phyloP scores from a whole-genome alignment of 2,888 invertebrate species.

The Drosophila lutescens region DNA sequence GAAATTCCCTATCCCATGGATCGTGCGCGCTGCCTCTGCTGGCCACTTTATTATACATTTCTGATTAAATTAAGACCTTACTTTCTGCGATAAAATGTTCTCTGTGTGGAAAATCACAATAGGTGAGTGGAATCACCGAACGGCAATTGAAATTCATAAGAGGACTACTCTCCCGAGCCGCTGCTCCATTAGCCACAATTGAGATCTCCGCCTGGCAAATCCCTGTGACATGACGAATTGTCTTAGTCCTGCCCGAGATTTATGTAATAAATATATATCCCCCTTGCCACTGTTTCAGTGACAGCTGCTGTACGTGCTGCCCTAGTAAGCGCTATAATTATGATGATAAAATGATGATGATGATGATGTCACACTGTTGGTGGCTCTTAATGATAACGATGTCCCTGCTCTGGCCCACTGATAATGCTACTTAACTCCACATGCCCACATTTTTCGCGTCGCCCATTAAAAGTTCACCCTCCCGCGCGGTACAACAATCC shows the following conservation, averaged over 20 bases:
- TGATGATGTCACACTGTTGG: constrained; percentile 38
- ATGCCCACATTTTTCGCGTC: constrained; percentile 67
- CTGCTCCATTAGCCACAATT: constrained; percentile 66
- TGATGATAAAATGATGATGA: constrained; percentile 76
- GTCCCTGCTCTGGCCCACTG: constrained; percentile 43
- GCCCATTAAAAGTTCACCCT: constrained; percentile 60
- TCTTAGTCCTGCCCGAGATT: constrained; percentile 52
- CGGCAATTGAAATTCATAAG: constrained; percentile 75
- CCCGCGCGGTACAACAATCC: neutral
- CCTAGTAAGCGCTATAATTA: constrained; percentile 71
- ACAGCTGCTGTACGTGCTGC: constrained; percentile 54
- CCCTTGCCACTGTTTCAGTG: constrained; percentile 3
- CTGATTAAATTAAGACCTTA: too few species aligned
- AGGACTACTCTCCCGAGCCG: constrained; percentile 38
- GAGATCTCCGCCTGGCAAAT: constrained; percentile 52
- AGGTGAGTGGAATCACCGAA: neutral
- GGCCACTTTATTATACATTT: too few species aligned
- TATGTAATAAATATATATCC: constrained; percentile 26
- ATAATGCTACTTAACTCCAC: constrained; percentile 76
- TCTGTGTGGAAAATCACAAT: neutral
- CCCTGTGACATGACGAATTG: constrained; percentile 74
- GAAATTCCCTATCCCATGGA: too few species aligned
- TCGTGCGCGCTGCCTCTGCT: too few species aligned
- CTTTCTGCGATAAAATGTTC: neutral
- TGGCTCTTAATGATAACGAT: constrained; percentile 65